Evolutionary conservation across 2,797 vertebrate genomes (phyloP).

Genomic region (Propithecus perrieri): DNA sequence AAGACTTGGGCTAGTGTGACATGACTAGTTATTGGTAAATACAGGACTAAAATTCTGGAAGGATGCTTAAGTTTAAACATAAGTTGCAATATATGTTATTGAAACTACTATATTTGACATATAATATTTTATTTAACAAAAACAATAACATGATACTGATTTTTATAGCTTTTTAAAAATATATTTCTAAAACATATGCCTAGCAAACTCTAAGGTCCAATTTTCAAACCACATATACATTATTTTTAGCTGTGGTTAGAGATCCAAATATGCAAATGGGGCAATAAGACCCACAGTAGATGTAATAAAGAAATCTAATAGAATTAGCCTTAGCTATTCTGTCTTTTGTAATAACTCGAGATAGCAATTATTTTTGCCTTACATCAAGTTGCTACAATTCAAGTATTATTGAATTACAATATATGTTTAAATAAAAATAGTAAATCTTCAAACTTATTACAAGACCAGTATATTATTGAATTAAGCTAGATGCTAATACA

Average conservation of each 20-base stretch:
- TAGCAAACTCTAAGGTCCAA: neutral
- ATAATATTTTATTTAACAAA: neutral
- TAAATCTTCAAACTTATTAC: conserved; percentile 64
- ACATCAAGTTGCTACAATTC: conserved; percentile 58
- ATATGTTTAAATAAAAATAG: conserved; percentile 69
- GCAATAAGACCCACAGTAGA: neutral
- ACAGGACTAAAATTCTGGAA: neutral
- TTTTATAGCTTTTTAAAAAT: neutral
- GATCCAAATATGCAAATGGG: conserved; percentile 37
- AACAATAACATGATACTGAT: conserved; percentile 12
- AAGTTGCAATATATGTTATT: neutral
- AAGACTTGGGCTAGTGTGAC: neutral
- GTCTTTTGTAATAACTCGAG: conserved; percentile 59
- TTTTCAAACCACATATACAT: neutral
- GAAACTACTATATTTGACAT: neutral
- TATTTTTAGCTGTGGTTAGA: conserved; percentile 50
- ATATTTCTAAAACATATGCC: conserved; percentile 51
- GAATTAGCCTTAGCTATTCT: conserved; percentile 58
- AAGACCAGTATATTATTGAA: conserved; percentile 59
- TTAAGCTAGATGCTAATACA: conserved; percentile 6
- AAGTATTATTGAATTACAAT: conserved; percentile 66
- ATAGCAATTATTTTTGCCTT: conserved; percentile 65
- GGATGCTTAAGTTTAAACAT: neutral
- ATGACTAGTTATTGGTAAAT: neutral
- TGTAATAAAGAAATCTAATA: conserved; percentile 57